Percentiles rank a stretch among this genome's conserved stretches.
Evolutionary conservation across 1,140 invertebrate genomes (phyloP).

Genomic region (Drosophila watanabei): DNA sequence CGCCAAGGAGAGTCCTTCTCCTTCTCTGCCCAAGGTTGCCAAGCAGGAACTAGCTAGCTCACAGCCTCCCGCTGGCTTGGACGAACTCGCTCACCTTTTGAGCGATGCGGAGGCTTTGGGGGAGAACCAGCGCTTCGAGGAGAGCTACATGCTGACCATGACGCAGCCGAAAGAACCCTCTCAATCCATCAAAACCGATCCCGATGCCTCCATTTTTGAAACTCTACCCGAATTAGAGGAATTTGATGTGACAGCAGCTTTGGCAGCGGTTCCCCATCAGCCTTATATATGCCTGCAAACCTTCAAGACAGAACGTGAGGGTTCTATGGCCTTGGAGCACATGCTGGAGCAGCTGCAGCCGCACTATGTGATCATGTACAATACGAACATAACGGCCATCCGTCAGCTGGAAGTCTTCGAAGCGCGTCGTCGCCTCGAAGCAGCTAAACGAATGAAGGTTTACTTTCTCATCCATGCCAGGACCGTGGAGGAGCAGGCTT

Average conservation of each 20-base stretch:
- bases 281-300: slow-evolving; percentile 92
- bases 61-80: slow-evolving; percentile 2
- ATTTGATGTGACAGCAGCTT: slow-evolving; percentile 88
- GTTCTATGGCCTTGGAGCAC: slow-evolving; percentile 89
- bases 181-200: slow-evolving; percentile 64
- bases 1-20: slow-evolving; percentile 34
- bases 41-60: background rate
- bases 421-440: slow-evolving; percentile 89
- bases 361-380: slow-evolving; percentile 95
- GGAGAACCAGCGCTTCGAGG: slow-evolving; percentile 86
- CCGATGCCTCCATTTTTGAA: slow-evolving; percentile 88
- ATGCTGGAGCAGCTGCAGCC: slow-evolving; percentile 90
- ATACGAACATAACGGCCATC: slow-evolving; percentile 94
- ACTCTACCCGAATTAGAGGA: slow-evolving; percentile 90
- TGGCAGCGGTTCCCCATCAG: slow-evolving; percentile 83
- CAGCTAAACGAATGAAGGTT: slow-evolving; percentile 89
- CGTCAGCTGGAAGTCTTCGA: slow-evolving; percentile 95
- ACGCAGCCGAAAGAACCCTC: slow-evolving; percentile 86
- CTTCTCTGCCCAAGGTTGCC: background rate
- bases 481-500: slow-evolving; percentile 98
- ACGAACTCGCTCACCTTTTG: slow-evolving; percentile 75
- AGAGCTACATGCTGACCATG: slow-evolving; percentile 90
- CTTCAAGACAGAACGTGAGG: slow-evolving; percentile 90
- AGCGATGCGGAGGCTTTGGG: slow-evolving; percentile 40
- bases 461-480: slow-evolving; percentile 96